Conservation (phyloP, 2,888 invertebrate species). For the Tetramorium bicarinatum region DNA sequence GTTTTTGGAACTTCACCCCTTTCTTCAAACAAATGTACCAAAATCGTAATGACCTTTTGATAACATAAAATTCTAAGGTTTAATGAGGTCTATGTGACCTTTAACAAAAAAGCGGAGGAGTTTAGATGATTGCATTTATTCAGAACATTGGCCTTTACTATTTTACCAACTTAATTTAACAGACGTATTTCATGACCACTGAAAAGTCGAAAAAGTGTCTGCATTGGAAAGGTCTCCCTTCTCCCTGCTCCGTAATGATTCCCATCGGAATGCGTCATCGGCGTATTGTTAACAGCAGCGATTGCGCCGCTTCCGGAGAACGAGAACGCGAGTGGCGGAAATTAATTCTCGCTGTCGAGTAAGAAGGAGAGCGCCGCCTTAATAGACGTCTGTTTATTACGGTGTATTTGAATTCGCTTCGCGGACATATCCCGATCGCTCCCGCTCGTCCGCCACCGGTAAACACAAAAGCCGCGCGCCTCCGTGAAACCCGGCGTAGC, state of each 20-base stretch:
- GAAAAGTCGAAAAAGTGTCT: not conserved
- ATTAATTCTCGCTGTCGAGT: slow-evolving; percentile 7
- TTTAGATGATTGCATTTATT: not conserved
- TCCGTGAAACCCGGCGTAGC: not conserved
- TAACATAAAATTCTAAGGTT: not conserved
- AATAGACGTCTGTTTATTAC: slow-evolving; percentile 30
- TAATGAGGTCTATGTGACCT: not conserved
- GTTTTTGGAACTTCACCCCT: too few species aligned
- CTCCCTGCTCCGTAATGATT: too few species aligned
- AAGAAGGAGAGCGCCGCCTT: slow-evolving; percentile 17
- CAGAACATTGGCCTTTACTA: not conserved
- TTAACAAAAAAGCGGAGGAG: not conserved
- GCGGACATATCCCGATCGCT: slow-evolving; percentile 18
- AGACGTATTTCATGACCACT: not conserved
- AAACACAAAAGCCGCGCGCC: slow-evolving; percentile 23
- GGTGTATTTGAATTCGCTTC: slow-evolving; percentile 10
- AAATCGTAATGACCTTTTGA: not conserved
- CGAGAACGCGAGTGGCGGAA: not conserved
- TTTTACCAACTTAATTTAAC: not conserved
- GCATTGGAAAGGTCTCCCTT: not conserved
- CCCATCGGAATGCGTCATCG: not conserved
- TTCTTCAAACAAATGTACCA: too few species aligned
- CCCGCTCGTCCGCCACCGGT: not conserved
- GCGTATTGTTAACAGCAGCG: not conserved
- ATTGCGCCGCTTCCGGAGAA: not conserved